Evolutionary conservation across 2,888 invertebrate genomes (phyloP).

Genomic region (Harmothoe impar): DNA sequence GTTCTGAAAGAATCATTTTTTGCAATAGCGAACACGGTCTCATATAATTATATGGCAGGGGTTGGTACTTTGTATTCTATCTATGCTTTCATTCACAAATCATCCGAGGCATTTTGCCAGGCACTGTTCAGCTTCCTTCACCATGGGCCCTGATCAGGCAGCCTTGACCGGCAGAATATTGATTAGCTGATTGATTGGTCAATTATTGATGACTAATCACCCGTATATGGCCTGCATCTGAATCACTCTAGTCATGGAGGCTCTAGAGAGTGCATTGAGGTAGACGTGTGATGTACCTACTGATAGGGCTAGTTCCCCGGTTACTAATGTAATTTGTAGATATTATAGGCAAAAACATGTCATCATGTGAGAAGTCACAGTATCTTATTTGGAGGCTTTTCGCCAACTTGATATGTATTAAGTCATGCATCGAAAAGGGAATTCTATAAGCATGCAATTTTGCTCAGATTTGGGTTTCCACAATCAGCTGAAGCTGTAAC

Average conservation of each 20-base stretch:
- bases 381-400: too few relatives aligned
- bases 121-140: neutral
- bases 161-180: neutral
- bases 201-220: constrained; percentile 57
- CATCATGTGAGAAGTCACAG: too few relatives aligned
- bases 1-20: too few relatives aligned
- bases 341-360: too few relatives aligned
- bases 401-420: too few relatives aligned
- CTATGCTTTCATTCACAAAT: constrained; percentile 9
- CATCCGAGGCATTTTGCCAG: neutral
- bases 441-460: too few relatives aligned
- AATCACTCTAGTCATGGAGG: neutral
- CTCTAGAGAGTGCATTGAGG: neutral
- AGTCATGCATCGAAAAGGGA: too few relatives aligned
- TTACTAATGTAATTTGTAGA: too few relatives aligned
- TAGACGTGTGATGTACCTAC: neutral
- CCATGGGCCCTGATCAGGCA: constrained; percentile 5
- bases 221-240: neutral
- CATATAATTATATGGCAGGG: too few relatives aligned
- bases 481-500: too few relatives aligned
- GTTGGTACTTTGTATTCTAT: neutral
- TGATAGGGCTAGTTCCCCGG: neutral
- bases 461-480: too few relatives aligned
- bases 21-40: too few relatives aligned
- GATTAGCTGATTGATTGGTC: constrained; percentile 46